Conservation (phyloP, 2,113 vertebrate genomes). For the Platanista minor region DNA sequence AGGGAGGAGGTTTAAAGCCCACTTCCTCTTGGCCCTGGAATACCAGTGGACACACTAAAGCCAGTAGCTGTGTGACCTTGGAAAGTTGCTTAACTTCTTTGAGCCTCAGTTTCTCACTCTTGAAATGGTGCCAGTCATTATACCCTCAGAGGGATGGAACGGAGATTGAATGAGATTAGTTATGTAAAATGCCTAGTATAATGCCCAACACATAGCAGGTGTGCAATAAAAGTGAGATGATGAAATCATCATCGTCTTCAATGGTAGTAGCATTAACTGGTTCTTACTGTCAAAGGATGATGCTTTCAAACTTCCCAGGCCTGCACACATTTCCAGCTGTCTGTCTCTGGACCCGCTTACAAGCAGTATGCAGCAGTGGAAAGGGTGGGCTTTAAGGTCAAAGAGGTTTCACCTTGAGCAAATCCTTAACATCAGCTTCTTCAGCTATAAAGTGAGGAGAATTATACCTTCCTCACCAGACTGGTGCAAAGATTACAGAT, state of each 20-base stretch:
- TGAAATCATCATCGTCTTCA: background rate
- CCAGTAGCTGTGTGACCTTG: background rate
- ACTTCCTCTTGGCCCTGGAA: background rate
- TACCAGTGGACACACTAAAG: background rate
- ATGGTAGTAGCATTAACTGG: background rate
- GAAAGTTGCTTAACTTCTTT: background rate
- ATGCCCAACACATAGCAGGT: background rate
- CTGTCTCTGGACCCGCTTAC: background rate
- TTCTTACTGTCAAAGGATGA: background rate
- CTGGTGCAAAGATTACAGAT: background rate
- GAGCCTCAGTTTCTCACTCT: background rate
- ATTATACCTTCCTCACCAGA: background rate
- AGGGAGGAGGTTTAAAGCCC: background rate
- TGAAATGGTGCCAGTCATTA: background rate
- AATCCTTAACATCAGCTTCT: background rate
- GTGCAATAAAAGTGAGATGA: background rate
- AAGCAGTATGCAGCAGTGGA: background rate
- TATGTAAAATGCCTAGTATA: background rate
- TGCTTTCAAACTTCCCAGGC: background rate
- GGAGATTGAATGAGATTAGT: background rate
- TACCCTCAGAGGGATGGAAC: background rate
- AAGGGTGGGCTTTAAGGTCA: background rate
- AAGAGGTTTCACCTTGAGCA: background rate
- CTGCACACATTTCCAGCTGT: background rate
- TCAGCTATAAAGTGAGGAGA: background rate